phyloP scores from a whole-genome alignment of 92 coral and sea anemone genomes.

The Diadumene lineata region DNA sequence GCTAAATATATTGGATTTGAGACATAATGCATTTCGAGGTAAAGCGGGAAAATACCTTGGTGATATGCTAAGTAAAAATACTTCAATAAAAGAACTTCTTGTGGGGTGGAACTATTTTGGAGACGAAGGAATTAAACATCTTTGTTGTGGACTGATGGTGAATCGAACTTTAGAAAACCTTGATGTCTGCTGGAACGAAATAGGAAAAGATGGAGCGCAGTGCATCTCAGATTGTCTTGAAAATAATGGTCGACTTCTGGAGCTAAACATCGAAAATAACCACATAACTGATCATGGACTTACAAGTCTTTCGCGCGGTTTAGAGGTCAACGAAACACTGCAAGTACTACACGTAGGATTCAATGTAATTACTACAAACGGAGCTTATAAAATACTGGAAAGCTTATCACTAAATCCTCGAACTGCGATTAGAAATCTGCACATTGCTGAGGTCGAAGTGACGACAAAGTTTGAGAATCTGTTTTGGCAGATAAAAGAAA shows the following conservation, averaged over 20 bases:
- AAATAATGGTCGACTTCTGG: conserved; percentile 62
- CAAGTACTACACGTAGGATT: conserved; percentile 57
- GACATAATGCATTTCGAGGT: conserved; percentile 62
- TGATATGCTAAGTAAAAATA: conserved; percentile 58
- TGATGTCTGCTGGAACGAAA: conserved; percentile 83
- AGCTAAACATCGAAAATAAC: conserved; percentile 73
- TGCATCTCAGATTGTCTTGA: conserved; percentile 51
- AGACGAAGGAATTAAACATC: conserved; percentile 62
- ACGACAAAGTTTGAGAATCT: conserved; percentile 57
- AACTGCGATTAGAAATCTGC: conserved; percentile 52
- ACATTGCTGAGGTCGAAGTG: conserved; percentile 78
- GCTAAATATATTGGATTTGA: conserved; percentile 57
- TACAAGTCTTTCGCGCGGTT: conserved; percentile 60
- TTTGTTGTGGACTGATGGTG: conserved; percentile 48
- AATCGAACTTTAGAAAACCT: conserved; percentile 64
- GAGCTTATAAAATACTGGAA: conserved; percentile 65
- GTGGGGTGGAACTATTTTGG: conserved; percentile 85
- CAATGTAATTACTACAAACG: conserved; percentile 64
- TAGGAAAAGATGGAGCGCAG: conserved; percentile 64
- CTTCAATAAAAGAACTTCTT: conserved; percentile 55
- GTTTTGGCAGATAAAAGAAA: conserved; percentile 52
- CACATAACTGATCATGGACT: conserved; percentile 80
- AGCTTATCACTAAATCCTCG: conserved; percentile 55
- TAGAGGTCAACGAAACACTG: conserved; percentile 75
- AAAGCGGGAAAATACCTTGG: conserved; percentile 66